A percentile compares a stretch with the other conserved stretches of the same genome.
Conservation (phyloP, 2,113 vertebrate species). For the Zosterops pallidus region DNA sequence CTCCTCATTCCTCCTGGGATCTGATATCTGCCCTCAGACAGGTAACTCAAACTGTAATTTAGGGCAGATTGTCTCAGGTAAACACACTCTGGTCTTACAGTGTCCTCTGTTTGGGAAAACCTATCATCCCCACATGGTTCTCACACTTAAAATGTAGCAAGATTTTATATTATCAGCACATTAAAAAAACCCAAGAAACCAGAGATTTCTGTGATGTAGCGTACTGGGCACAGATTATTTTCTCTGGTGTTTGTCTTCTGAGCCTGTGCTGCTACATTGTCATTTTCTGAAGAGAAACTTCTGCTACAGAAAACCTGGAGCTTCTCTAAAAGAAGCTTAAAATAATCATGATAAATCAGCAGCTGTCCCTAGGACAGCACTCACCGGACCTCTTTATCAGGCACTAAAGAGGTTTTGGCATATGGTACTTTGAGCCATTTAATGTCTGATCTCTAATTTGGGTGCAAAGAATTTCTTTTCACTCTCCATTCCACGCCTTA, state of each 20-base stretch:
- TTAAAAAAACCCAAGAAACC: not conserved
- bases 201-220: not conserved
- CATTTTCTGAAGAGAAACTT: not conserved
- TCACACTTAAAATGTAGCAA: not conserved
- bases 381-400: not conserved
- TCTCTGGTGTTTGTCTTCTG: not conserved
- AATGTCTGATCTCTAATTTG: not conserved
- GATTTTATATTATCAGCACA: not conserved
- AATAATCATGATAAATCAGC: not conserved
- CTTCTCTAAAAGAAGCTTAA: not conserved
- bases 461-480: not conserved
- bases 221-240: not conserved
- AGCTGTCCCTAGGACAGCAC: not conserved
- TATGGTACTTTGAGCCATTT: not conserved
- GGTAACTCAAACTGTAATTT: not conserved
- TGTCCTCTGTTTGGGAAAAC: not conserved
- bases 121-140: not conserved
- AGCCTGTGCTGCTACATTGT: not conserved
- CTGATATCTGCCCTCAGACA: not conserved
- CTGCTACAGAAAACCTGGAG: not conserved
- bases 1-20: not conserved
- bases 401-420: not conserved
- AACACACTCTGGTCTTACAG: not conserved
- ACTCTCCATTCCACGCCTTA: not conserved
- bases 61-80: not conserved